A percentile compares a stretch with the other conserved stretches of the same genome.
Conservation (phyloP, 1,140 invertebrate genomes). For the Trialeurodes vaporariorum region DNA sequence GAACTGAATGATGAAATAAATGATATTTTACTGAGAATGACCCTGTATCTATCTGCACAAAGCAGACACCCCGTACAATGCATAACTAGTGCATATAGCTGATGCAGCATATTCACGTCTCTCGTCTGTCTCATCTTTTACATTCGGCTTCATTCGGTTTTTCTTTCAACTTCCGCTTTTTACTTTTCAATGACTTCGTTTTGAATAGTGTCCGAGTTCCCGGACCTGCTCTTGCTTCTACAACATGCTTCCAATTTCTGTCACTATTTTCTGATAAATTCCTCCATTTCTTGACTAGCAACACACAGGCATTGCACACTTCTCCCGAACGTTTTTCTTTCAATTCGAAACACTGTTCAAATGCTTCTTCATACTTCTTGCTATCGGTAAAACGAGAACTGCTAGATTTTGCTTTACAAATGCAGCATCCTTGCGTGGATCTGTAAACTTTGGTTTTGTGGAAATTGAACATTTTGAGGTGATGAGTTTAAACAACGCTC, state of each 20-base stretch:
- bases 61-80: no score
- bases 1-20: no score
- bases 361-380: constrained; percentile 75
- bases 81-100: no score
- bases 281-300: constrained; percentile 75
- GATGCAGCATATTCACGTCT: no score
- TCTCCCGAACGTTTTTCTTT: constrained; percentile 64
- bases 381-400: constrained; percentile 79
- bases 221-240: constrained; percentile 71
- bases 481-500: background rate
- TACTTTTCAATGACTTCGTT: constrained; percentile 53
- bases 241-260: constrained; percentile 75
- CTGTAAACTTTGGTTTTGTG: constrained; percentile 81
- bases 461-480: constrained; percentile 66
- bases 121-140: no score
- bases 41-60: no score
- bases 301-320: constrained; percentile 80
- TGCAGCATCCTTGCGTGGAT: constrained; percentile 72
- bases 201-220: constrained; percentile 71
- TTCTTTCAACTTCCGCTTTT: constrained; percentile 40
- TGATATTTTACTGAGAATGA: no score
- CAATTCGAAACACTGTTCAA: constrained; percentile 69
- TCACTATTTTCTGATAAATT: constrained; percentile 64
- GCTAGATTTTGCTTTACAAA: constrained; percentile 78
- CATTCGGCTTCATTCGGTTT: no score